Percentiles rank a stretch among this genome's conserved stretches.
phyloP scores from a whole-genome alignment of 2,888 invertebrate species.

The Agrotis clavis region DNA sequence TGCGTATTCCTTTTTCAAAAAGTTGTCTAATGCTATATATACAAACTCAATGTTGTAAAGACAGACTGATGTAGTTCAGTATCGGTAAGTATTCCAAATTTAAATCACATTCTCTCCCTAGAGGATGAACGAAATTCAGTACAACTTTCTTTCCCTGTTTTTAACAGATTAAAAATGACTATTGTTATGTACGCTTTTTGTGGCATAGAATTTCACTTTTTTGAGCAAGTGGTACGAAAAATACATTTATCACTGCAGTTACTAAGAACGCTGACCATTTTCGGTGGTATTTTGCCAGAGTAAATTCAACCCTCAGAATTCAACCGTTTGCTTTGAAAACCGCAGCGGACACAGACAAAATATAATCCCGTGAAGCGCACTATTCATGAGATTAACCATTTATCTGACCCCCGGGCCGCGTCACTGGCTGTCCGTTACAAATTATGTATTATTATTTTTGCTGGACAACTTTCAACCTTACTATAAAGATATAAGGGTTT shows the following conservation, averaged over 20 bases:
- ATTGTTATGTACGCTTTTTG: no score
- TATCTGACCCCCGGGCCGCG: constrained; percentile 63
- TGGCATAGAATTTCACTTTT: no score
- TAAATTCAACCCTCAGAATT: constrained; percentile 7
- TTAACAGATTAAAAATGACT: no score
- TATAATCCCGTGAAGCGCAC: constrained; percentile 60
- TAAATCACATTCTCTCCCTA: no score
- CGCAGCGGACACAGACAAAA: constrained; percentile 52
- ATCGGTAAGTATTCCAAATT: no score
- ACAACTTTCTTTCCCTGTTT: no score
- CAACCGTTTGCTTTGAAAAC: constrained; percentile 54
- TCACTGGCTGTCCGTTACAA: constrained; percentile 62
- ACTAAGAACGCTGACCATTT: constrained; percentile 9
- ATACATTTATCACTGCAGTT: not conserved
- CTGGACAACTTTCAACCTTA: constrained; percentile 41
- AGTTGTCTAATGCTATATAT: no score
- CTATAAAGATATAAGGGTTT: constrained; percentile 6
- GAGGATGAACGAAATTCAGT: no score
- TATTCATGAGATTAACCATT: constrained; percentile 72
- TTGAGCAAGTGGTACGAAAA: no score
- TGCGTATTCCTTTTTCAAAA: no score
- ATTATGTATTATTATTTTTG: constrained; percentile 61
- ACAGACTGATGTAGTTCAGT: no score
- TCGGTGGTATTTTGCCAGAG: not conserved
- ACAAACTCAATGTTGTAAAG: no score